Base-by-base conservation (phyloP, 1,140 invertebrate species). In the Belonocnema kinseyi region DNA sequence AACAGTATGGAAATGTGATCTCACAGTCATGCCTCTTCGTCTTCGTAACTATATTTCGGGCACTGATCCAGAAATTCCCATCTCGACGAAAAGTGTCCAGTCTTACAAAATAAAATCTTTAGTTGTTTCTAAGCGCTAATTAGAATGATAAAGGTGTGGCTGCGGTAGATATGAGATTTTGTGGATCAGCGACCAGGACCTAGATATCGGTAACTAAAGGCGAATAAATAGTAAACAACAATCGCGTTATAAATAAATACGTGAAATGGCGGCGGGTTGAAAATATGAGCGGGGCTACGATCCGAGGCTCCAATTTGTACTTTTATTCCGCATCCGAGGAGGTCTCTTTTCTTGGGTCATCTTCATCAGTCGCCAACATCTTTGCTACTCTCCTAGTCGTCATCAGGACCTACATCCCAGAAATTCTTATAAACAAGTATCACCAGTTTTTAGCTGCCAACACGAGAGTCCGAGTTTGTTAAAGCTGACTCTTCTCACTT, bases 291-390 rank as follows among this genome's bases (percentile, higher is more conserved):
- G 61, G 61, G 14, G 33, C 26, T 66, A 66, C 21, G 61, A 76
- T 52, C 74, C 76, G 77, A 77, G 75, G 40, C 61, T 78, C 52
- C 72, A 71, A 79, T 83, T 83, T 83, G 82, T 83, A 83, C 82
- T 83, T 72, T 66, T 83, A 53, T 80, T 83, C 73, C 75, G 73
- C 80, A 74, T 74, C n/a, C 72, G 66, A 56, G 73, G 79, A 56
- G 56, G 61, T 26, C 16, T 26, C 16, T 40, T 26, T 33, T 26
- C 21, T 66, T 66, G 21, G 7, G 21, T 66, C 10, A 33, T 61
- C 33, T 33, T 66, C 21, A 40, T 66, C 61, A 66, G 61, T 66
- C 61, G 26, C 61, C 61, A 66, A 26, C 61, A 16, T 66, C 61
- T 40, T 66, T 66, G 11, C 58, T 33, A 46, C 40, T 46, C 10